Percentiles rank a stretch among this genome's conserved stretches.
Conservation (phyloP, 1,140 invertebrate genomes). For the Drosophila sulfurigaster region DNA sequence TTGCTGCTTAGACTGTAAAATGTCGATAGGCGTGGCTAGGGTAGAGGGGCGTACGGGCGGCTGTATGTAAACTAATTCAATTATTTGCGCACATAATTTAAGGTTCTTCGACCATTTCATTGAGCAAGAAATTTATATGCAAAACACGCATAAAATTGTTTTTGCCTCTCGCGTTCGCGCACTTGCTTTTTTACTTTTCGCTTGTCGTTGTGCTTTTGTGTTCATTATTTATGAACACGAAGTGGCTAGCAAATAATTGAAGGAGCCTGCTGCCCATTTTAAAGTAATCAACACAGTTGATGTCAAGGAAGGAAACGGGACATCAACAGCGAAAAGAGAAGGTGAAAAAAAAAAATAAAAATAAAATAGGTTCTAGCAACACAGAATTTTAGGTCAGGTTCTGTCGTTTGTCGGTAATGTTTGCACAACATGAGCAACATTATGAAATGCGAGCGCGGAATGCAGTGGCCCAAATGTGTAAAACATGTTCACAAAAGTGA, state of each 20-base stretch:
- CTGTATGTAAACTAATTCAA: constrained; percentile 72
- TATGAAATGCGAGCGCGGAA: constrained; percentile 52
- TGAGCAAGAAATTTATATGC: constrained; percentile 80
- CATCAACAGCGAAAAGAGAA: background rate
- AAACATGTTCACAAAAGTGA: constrained; percentile 79
- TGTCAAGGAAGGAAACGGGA: background rate
- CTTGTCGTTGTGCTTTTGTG: constrained; percentile 24
- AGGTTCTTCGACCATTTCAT: constrained; percentile 36
- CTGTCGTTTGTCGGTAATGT: constrained; percentile 29
- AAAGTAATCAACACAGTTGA: constrained; percentile 69
- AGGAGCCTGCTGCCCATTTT: constrained; percentile 67
- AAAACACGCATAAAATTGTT: constrained; percentile 80
- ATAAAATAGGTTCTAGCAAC: constrained; percentile 6
- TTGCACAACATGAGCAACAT: constrained; percentile 42
- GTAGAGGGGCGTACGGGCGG: background rate
- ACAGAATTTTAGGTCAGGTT: constrained; percentile 65
- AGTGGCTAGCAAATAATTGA: constrained; percentile 74
- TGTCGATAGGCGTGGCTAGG: background rate
- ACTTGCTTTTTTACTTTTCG: background rate
- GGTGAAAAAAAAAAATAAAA: background rate
- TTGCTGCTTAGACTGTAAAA: constrained; percentile 24
- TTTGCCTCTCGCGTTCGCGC: background rate
- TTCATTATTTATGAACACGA: constrained; percentile 80
- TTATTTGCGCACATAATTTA: constrained; percentile 81
- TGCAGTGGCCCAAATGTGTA: constrained; percentile 56